These are phyloP conservation scores for Zootermopsis nevadensis DNA, from an alignment of 2,888 invertebrate genomes.

Conservation along the genomic window DNA sequence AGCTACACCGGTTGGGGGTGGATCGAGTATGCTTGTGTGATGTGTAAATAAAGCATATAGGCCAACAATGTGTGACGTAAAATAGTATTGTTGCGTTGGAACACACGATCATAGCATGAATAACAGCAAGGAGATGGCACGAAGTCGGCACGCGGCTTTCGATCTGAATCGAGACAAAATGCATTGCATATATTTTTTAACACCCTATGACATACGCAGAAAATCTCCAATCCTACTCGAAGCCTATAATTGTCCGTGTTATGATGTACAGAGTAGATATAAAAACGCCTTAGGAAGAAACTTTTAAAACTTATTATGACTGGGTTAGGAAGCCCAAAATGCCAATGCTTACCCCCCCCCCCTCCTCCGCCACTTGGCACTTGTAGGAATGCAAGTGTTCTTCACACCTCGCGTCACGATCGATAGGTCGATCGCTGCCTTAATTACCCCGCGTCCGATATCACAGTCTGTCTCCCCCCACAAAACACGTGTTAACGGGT, in stretches of 20 bases:
- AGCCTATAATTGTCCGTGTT: no score
- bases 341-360: not conserved
- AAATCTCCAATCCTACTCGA: no score
- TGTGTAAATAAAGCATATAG: slow-evolving; percentile 45
- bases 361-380: not conserved
- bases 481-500: not conserved
- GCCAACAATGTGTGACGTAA: slow-evolving; percentile 34
- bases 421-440: slow-evolving; percentile 11
- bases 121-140: slow-evolving; percentile 17
- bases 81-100: not conserved
- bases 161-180: no score
- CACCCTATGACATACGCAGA: no score
- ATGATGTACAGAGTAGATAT: no score
- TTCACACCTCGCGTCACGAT: slow-evolving; percentile 28
- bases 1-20: slow-evolving; percentile 16
- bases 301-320: not conserved
- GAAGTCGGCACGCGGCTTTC: no score
- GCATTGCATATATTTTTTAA: no score
- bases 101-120: slow-evolving; percentile 3
- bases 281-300: not conserved
- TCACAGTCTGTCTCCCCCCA: not conserved
- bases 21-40: slow-evolving; percentile 13
- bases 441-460: not conserved
- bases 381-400: slow-evolving; percentile 16
- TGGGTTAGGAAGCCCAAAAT: not conserved